Evolutionary conservation across 2,888 invertebrate genomes (phyloP).

Genomic region (Adelognathus sp.): DNA sequence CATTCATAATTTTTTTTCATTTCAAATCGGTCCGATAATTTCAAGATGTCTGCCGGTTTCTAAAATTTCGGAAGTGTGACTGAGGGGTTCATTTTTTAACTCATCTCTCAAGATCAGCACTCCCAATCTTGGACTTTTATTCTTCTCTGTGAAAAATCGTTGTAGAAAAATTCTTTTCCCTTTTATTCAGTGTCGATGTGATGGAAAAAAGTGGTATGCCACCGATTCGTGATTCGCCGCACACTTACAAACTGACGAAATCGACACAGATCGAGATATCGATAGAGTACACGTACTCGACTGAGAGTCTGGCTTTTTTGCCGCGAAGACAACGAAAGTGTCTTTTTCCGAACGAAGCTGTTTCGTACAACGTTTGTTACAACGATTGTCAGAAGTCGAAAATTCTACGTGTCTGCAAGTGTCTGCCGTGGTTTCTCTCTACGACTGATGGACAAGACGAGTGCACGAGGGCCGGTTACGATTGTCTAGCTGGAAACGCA

Average conservation of each 20-base stretch:
- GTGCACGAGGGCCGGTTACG: constrained; percentile 63
- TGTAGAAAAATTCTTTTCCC: neutral
- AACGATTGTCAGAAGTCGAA: constrained; percentile 40
- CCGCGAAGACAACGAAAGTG: constrained; percentile 86
- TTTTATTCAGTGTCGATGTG: constrained; percentile 47
- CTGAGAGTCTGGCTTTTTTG: constrained; percentile 72
- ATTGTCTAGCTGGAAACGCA: constrained; percentile 83
- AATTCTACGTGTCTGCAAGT: constrained; percentile 60
- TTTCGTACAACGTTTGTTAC: constrained; percentile 60
- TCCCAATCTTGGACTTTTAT: too few species aligned
- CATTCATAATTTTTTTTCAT: too few species aligned
- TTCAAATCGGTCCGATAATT: too few species aligned
- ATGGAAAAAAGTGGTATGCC: neutral
- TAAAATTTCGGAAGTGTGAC: too few species aligned
- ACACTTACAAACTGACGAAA: constrained; percentile 14
- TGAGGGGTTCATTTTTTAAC: too few species aligned
- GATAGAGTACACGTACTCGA: constrained; percentile 56
- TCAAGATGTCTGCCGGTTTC: too few species aligned
- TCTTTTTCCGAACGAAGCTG: constrained; percentile 86
- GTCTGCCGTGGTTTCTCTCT: constrained; percentile 70
- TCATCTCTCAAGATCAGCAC: too few species aligned
- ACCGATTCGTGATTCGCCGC: constrained; percentile 13
- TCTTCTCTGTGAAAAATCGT: too few species aligned
- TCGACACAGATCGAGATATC: constrained; percentile 11
- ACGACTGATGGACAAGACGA: constrained; percentile 24